These are phyloP conservation scores for Myrmophylax atrothorax DNA, from an alignment of 2,113 vertebrate genomes.

Conservation along the genomic window DNA sequence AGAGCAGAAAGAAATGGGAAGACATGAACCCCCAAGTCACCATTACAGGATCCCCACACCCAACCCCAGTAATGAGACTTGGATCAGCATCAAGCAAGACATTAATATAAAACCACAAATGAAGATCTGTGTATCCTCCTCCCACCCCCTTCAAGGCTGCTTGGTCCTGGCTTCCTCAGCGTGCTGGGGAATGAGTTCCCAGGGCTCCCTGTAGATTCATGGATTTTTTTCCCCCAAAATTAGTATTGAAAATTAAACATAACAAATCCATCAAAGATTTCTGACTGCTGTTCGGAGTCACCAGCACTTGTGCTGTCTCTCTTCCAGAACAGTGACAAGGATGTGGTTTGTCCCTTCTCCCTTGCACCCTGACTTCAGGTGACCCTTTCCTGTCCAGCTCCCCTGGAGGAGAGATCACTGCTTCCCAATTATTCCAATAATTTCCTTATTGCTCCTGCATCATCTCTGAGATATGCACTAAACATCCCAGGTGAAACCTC, in stretches of 20 bases:
- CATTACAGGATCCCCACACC: rapidly evolving
- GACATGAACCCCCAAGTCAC: background rate
- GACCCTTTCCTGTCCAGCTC: background rate
- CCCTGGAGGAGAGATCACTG: background rate
- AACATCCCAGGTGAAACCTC: background rate
- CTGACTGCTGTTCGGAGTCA: background rate
- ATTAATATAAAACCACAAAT: background rate
- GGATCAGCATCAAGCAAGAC: background rate
- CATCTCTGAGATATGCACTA: background rate
- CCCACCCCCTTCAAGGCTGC: background rate
- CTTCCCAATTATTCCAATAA: background rate
- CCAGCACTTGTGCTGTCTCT: background rate
- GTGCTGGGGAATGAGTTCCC: background rate
- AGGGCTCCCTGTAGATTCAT: background rate
- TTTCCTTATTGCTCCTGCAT: background rate
- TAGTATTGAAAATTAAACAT: background rate
- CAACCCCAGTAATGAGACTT: background rate
- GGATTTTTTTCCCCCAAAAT: background rate
- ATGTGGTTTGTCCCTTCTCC: background rate
- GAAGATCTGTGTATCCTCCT: background rate
- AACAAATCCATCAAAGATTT: background rate
- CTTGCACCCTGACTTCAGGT: background rate
- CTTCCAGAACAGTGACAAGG: background rate
- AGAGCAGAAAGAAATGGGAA: background rate
- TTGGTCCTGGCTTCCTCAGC: background rate